Percentiles rank a stretch among this genome's conserved stretches.
These are phyloP conservation scores for Petrocephalus schoutedeni DNA, from an alignment of 2,797 vertebrate genomes.

Conservation along the genomic window DNA sequence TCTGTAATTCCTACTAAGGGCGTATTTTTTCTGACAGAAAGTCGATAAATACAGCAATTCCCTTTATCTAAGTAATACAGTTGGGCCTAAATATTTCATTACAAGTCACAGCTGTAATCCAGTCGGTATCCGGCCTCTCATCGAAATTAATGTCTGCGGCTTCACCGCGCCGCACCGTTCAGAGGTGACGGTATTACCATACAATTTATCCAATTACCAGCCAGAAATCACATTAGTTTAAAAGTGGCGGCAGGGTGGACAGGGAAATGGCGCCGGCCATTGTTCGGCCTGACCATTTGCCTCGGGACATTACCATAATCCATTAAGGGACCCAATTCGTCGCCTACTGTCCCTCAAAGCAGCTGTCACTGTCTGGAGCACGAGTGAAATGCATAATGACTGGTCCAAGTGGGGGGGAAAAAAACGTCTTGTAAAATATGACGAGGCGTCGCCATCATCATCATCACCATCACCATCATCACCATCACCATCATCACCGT, in stretches of 20 bases:
- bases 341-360: constrained; percentile 15
- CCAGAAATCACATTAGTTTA: constrained; percentile 16
- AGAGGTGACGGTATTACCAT: constrained; percentile 12
- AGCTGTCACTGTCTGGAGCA: neutral
- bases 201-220: constrained; percentile 20
- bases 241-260: neutral
- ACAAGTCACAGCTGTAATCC: neutral
- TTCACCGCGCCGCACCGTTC: neutral
- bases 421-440: neutral
- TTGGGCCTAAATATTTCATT: constrained; percentile 20
- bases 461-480: neutral
- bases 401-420: neutral
- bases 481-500: neutral
- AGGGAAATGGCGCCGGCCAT: neutral
- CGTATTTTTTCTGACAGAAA: constrained; percentile 44
- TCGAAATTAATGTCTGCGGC: neutral
- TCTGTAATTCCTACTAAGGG: constrained; percentile 35
- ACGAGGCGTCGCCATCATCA: neutral
- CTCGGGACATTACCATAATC: constrained; percentile 13
- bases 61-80: constrained; percentile 23
- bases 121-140: neutral
- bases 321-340: neutral
- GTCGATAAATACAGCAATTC: constrained; percentile 42
- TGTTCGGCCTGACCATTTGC: constrained; percentile 9
- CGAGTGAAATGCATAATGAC: constrained; percentile 11